Base-by-base conservation (phyloP, 1,140 invertebrate species). In the Tenebrio molitor region DNA sequence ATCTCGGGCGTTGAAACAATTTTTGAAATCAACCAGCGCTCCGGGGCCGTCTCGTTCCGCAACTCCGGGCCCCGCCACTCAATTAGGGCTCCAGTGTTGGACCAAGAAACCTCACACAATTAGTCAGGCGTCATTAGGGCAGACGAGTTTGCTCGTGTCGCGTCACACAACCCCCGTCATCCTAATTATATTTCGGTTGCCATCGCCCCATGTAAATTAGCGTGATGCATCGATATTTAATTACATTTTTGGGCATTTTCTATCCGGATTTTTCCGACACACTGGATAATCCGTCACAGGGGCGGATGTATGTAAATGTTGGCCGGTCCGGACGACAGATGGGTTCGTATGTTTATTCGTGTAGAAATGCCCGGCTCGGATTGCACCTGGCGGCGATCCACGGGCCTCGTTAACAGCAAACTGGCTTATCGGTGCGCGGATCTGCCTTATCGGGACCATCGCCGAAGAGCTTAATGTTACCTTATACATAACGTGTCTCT, bases 311-410 rank as follows among this genome's bases (percentile, higher is more conserved):
- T 65, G 62, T 65, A 65, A 65, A 65, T 65, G 62, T 39, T 65
- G 33, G 10, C 16, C 39, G 19, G 58, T 63, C 10, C 44, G 25
- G 16, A 58, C 58, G 39, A 19, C 62, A 65, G 62, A 41, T 65
- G 62, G 62, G 33, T 39, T 16, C 15, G 33, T 72, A 39, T 73
- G 73, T 67, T 75, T 58, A 73, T 73, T 74, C 69, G 73, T 74
- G 73, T 74, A 58, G 69, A 71, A 74, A 71, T 62, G 44, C 63
- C 23, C 25, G 68, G 62, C 50, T 74, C 42, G 63, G 64, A 74
- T 71, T 71, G 73, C 73, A 74, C 73, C 73, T 74, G 68, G 73
- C 73, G 62, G 69, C 46, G 17, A 70, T 70, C 66, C 67, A 74
- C 58, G 72, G 42, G 68, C 44, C 73, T 74, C 73, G 73, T 74